A percentile compares a stretch with the other conserved stretches of the same genome.
phyloP scores from a whole-genome alignment of 2,797 vertebrate genomes.

The Sebastiscus tertius region DNA sequence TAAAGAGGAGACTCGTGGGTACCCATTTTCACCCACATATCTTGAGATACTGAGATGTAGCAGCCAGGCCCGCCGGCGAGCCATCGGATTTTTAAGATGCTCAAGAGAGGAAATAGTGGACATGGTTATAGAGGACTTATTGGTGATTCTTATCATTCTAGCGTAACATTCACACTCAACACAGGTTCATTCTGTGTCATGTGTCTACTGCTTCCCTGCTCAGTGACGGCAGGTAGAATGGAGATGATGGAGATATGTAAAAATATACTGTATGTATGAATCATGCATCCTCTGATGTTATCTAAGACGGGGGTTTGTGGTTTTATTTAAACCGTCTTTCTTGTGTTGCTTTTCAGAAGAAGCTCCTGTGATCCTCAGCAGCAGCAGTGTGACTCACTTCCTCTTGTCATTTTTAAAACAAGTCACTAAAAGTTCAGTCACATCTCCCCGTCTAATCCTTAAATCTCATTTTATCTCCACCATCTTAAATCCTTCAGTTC shows the following conservation, averaged over 20 bases:
- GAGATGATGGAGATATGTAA: background rate
- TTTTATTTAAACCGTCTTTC: background rate
- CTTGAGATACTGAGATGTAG: too few species aligned
- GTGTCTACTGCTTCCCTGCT: background rate
- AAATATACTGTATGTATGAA: background rate
- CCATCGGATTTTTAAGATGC: too few species aligned
- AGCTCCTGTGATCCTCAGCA: background rate
- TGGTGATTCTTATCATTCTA: background rate
- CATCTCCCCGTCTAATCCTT: conserved; percentile 50
- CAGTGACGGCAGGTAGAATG: background rate
- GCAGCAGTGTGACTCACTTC: background rate
- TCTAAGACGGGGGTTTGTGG: background rate
- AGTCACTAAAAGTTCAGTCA: conserved; percentile 55
- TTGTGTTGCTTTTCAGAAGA: background rate
- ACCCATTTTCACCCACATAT: too few species aligned
- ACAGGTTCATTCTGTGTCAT: background rate
- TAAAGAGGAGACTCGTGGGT: too few species aligned
- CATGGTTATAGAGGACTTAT: too few species aligned
- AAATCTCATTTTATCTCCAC: conserved; percentile 54
- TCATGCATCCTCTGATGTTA: background rate
- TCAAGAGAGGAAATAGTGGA: too few species aligned
- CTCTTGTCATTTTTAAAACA: conserved; percentile 32
- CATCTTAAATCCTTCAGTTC: conserved; percentile 48
- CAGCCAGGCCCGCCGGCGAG: too few species aligned
- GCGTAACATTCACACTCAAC: background rate